Base-by-base conservation (phyloP, 2,797 vertebrate species). In the Sebastes umbrosus region DNA sequence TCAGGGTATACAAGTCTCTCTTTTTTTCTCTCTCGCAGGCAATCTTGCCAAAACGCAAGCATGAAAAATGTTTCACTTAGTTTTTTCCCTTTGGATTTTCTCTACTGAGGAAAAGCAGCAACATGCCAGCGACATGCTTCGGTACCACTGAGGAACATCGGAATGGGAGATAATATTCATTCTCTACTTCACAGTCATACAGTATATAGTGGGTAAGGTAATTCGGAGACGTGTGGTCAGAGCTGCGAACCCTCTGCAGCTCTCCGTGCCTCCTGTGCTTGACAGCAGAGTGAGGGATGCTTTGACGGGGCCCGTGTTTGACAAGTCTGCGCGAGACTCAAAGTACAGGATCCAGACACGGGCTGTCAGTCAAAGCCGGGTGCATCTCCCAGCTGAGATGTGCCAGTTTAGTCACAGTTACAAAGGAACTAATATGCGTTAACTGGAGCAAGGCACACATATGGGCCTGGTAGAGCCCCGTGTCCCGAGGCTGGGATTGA, bases 391-490 rank as follows among this genome's bases (percentile, higher is more conserved):
- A 83, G 87, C 90, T 89, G 92, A 94, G 93, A 93, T 87, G 83
- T 89, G 92, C 88, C 92, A 86, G 91, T 94, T 94, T 94, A 93
- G 94, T 95, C 93, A 94, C 92, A 93, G 90, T 91, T 92, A 92
- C 93, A 94, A 92, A 90, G 92, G 88, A 93, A 89, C 93, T 92
- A 95, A 94, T 94, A 93, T 86, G 92, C 90, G 92, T 93, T 92
- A 94, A 94, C 90, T 89, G 93, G 92, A 93, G 91, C 90, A 90
- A 91, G 92, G 93, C 94, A 95, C 92, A 93, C 92, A 92, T 93
- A 94, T 90, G 90, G 88, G 90, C 83, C 86, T 67, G 89, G 80
- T 92, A 87, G 86, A 92, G 90, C 89, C 88, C 87, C 18, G 87
- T 93, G 91, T 94, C 93, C 92, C 83, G 84, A 87, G 94, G 92